phyloP scores from a whole-genome alignment of 2,113 vertebrate species.

The Heterotis niloticus region DNA sequence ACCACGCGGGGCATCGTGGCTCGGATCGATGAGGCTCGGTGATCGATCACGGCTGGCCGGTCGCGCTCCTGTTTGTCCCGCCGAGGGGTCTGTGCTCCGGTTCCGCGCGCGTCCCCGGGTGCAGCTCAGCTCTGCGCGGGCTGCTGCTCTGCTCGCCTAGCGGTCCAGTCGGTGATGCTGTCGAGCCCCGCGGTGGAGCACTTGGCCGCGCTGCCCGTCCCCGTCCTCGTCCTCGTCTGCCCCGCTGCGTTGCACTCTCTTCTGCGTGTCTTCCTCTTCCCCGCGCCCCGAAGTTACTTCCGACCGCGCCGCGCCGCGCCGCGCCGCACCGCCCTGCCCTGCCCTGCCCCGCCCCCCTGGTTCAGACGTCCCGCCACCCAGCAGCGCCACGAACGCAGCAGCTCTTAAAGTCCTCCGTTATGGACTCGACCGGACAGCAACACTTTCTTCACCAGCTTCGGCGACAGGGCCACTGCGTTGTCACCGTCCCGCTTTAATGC shows the following conservation, averaged over 20 bases:
- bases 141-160: background rate
- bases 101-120: constrained; percentile 12
- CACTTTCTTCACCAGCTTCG: too few species aligned
- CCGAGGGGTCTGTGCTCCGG: background rate
- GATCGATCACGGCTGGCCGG: constrained; percentile 26
- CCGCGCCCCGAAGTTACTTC: constrained; percentile 49
- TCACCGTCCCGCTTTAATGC: too few species aligned
- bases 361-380: constrained; percentile 41
- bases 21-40: constrained; percentile 33
- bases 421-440: too few species aligned
- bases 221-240: background rate
- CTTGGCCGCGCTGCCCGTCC: too few species aligned
- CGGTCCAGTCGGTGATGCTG: too few species aligned
- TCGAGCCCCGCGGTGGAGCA: too few species aligned
- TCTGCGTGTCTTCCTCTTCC: too few species aligned
- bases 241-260: too few species aligned
- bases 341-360: constrained; percentile 39
- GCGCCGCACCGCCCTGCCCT: constrained; percentile 53
- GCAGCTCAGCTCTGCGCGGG: constrained; percentile 4
- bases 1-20: constrained; percentile 93
- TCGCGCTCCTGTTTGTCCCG: constrained; percentile 6
- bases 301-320: constrained; percentile 49
- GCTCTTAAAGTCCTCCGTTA: too few species aligned
- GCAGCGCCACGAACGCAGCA: too few species aligned
- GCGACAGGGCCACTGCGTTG: too few species aligned